Conservation (phyloP, 2,797 vertebrate genomes). For the Dicrostonyx torquatus region DNA sequence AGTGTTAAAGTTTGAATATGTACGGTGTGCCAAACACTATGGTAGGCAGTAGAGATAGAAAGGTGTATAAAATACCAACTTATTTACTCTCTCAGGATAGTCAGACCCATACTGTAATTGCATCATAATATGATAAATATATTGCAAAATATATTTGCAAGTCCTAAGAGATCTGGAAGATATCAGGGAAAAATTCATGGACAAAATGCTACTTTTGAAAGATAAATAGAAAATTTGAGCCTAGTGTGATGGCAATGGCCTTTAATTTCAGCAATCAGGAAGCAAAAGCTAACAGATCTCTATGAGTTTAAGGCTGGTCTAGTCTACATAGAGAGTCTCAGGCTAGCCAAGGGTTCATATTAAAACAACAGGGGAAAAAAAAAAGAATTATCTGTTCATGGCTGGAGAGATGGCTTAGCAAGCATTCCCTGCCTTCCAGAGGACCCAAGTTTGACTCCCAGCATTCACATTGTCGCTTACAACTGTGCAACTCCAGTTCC, state of each 20-base stretch:
- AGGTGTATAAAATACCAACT: not conserved
- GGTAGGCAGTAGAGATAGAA: constrained; percentile 43
- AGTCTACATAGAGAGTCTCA: not conserved
- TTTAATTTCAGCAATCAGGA: not conserved
- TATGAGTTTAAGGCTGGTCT: not conserved
- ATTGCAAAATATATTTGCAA: constrained; percentile 46
- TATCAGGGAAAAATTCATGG: constrained; percentile 41
- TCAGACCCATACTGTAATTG: constrained; percentile 12
- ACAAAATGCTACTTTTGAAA: constrained; percentile 58
- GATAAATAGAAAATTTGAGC: constrained; percentile 25
- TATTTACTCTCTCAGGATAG: constrained; percentile 12
- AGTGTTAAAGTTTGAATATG: not conserved
- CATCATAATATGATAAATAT: constrained; percentile 43
- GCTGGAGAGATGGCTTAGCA: not conserved
- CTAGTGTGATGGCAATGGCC: not conserved
- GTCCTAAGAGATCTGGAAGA: constrained; percentile 13
- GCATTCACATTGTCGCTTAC: not conserved
- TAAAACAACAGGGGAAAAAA: not conserved
- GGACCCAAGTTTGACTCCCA: not conserved
- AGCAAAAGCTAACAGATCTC: not conserved
- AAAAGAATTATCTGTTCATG: not conserved
- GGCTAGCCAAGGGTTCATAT: not conserved
- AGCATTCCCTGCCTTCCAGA: not conserved
- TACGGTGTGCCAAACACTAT: not conserved
- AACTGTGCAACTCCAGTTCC: not conserved